Conservation (phyloP, 2,797 vertebrate species). For the Acrossocheilus fasciatus region DNA sequence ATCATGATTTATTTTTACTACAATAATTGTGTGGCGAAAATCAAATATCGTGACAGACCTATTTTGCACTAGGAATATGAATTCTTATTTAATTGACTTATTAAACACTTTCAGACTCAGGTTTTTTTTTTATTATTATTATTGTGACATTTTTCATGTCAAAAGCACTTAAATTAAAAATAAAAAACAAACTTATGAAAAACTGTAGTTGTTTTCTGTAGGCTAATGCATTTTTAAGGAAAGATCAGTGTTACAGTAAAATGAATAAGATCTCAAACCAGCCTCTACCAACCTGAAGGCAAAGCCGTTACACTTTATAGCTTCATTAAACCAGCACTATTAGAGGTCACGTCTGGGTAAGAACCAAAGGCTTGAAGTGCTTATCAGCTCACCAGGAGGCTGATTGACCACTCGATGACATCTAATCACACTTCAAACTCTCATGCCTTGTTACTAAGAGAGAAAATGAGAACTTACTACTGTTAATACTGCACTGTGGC, state of each 20-base stretch:
- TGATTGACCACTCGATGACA: conserved; percentile 24
- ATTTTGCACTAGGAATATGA: not conserved
- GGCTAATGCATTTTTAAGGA: not conserved
- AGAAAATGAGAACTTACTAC: conserved; percentile 6
- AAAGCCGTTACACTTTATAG: not conserved
- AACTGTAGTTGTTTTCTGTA: not conserved
- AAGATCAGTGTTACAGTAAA: not conserved
- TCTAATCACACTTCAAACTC: conserved; percentile 30
- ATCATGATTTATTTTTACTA: not conserved
- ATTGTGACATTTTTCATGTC: not conserved
- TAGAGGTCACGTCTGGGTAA: conserved; percentile 22
- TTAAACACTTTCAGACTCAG: not conserved
- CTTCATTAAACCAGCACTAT: not conserved
- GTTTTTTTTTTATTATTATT: not conserved
- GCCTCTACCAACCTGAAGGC: not conserved
- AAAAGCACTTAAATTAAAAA: not conserved
- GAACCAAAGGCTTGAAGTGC: not conserved
- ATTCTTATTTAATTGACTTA: not conserved
- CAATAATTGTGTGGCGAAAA: not conserved
- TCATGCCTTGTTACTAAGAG: not conserved
- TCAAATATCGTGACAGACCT: not conserved
- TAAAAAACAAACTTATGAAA: not conserved
- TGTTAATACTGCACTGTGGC: not conserved
- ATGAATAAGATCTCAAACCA: not conserved
- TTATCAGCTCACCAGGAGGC: conserved; percentile 31